Evolutionary conservation across 2,797 vertebrate species (phyloP), one percentile per base, ranked within the genome.

Genomic region (Amphiprion clarkii): DNA sequence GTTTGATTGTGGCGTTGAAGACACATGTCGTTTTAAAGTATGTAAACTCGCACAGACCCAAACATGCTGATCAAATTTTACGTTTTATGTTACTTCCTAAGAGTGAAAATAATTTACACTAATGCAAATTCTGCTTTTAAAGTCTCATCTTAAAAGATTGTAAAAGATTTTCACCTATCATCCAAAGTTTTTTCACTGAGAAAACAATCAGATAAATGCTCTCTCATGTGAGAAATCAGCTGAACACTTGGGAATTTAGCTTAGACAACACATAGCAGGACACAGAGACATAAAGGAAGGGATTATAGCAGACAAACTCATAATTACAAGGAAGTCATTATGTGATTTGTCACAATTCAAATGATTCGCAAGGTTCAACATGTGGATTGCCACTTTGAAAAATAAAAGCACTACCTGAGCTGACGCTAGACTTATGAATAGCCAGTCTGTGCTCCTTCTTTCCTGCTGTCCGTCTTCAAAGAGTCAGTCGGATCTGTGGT

Each of bases 271-370:
- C 67, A 87, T 85, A 86, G 68, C 71, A 49, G 77, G 57, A 71
- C 57, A 78, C 14, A 13, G 36, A 67, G 52, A 82, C 58, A 84
- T 64, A 62, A 68, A 83, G 68, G 71, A 69, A 79, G 58, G 71
- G 66, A 90, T 90, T 84, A 88, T n/a, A 36, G 60, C 21, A 57
- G 63, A 80, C 78, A 81, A 83, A 78, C 16, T 72, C 55, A 40
- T 64, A 83, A 84, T 87, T 82, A 87, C 48, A 42, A 78, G 87
- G 91, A 90, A 90, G 83, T 74, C 49, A 84, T 90, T 89, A 88
- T 36, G 79, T 55, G 76, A 92, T 92, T 92, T 91, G 85, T 91
- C 83, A 82, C 75, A 71, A 73, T 83, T 84, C 23, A 72, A 88
- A 82, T 72, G n/a, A 79, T 61, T 79, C 72, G 52, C 67, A 82